Conservation (phyloP, 2,797 vertebrate species). For the Lutjanus argentimaculatus region DNA sequence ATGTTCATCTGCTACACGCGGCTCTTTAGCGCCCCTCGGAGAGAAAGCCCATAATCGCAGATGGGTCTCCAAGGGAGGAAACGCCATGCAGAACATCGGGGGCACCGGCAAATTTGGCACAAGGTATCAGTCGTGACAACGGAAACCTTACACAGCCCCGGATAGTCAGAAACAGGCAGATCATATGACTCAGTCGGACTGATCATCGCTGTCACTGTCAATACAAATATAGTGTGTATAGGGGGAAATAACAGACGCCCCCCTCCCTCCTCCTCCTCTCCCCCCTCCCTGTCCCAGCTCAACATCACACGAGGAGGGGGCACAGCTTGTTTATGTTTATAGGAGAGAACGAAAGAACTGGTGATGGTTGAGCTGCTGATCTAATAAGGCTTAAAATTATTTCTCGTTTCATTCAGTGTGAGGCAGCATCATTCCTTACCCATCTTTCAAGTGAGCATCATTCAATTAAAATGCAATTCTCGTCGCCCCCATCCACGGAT, state of each 20-base stretch:
- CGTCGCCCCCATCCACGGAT: slow-evolving; percentile 78
- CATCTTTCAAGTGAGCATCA: slow-evolving; percentile 81
- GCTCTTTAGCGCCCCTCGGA: slow-evolving; percentile 97
- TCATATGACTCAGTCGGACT: slow-evolving; percentile 62
- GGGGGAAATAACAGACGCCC: slow-evolving; percentile 34
- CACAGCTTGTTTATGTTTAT: slow-evolving; percentile 68
- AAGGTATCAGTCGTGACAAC: slow-evolving; percentile 63
- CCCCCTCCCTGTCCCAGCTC: slow-evolving; percentile 37
- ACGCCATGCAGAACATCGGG: slow-evolving; percentile 52
- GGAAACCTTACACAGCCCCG: slow-evolving; percentile 52
- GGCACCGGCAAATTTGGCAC: slow-evolving; percentile 55
- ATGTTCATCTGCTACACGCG: slow-evolving; percentile 75
- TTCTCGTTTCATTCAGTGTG: slow-evolving; percentile 77
- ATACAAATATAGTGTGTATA: slow-evolving; percentile 49
- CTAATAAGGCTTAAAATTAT: slow-evolving; percentile 81
- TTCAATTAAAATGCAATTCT: slow-evolving; percentile 88
- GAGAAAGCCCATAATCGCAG: slow-evolving; percentile 87
- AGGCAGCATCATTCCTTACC: slow-evolving; percentile 75
- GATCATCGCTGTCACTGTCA: slow-evolving; percentile 65
- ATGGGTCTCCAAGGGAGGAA: slow-evolving; percentile 71
- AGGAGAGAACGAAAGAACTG: slow-evolving; percentile 45
- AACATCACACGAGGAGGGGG: slow-evolving; percentile 41
- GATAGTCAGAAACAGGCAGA: slow-evolving; percentile 54
- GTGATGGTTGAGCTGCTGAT: slow-evolving; percentile 73
- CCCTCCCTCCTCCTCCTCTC: slow-evolving; percentile 2